phyloP scores from a whole-genome alignment of 2,888 invertebrate species.

The Amaurobius ferox region DNA sequence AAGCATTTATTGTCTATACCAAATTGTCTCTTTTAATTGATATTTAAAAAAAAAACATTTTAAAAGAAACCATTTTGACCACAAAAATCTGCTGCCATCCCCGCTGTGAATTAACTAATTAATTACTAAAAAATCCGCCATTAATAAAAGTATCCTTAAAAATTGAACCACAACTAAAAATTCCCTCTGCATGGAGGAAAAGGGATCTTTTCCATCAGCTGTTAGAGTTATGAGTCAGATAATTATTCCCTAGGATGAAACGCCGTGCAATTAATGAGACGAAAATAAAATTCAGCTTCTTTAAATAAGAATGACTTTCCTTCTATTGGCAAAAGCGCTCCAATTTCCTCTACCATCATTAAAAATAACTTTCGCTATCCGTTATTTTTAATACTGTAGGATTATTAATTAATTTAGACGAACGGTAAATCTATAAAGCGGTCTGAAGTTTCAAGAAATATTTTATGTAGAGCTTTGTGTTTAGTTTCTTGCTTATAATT shows the following conservation, averaged over 20 bases:
- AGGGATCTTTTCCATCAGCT: constrained; percentile 28
- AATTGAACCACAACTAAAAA: background rate
- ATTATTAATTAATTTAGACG: background rate
- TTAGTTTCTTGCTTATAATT: background rate
- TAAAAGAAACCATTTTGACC: background rate
- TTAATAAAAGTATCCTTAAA: constrained; percentile 6
- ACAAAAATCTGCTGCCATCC: background rate
- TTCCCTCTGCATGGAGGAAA: background rate
- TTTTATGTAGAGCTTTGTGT: background rate
- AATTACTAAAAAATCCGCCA: background rate
- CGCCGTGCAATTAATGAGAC: constrained; percentile 30
- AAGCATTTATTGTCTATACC: too few species aligned
- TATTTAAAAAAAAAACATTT: too few species aligned
- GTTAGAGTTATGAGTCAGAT: constrained; percentile 39
- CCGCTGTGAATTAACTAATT: constrained; percentile 6
- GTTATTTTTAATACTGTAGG: background rate
- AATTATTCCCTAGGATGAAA: constrained; percentile 51
- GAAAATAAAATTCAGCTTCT: constrained; percentile 60
- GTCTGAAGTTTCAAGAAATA: background rate
- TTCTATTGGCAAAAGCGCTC: constrained; percentile 15
- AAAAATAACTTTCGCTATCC: constrained; percentile 22
- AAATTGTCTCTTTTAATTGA: too few species aligned
- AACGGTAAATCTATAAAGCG: background rate
- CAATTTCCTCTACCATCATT: constrained; percentile 36
- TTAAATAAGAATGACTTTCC: constrained; percentile 49